Evolutionary conservation across 1,140 invertebrate genomes (phyloP), one percentile per base, ranked within the genome.

Genomic region (Vanessa atalanta): DNA sequence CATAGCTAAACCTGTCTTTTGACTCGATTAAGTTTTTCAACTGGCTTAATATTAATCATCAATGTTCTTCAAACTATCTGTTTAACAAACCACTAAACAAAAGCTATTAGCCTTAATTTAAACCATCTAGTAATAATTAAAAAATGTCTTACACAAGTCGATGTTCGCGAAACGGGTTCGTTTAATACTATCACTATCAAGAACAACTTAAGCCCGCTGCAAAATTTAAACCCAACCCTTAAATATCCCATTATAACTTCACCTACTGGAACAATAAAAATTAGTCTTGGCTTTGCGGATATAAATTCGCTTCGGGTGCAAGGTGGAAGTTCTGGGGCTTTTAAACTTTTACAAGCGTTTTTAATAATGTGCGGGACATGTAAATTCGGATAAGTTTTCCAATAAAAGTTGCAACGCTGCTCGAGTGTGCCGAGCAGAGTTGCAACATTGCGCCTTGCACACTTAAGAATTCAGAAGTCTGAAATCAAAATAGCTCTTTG

Each of bases 311-410:
- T 68, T 48, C 31, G 65, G 72, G 75, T 74, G 55, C 72, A 55
- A 67, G 53, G 65, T 70, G 61, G 53, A 78, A 77, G 80, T 80
- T 78, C 70, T 66, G 26, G 47, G 61, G 76, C 68, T 79, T 85
- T 77, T 81, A 81, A 83, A 83, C 76, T 85, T 86, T 88, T 85
- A 87, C 82, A 87, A 88, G 82, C 83, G 82, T 87, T 89, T 89
- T 89, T 91, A 90, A 91, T 91, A 91, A 90, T 87, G 86, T 87
- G 83, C 82, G 80, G 82, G 82, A 83, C 78, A 90, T 91, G 88
- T 89, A 90, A 90, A 91, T 91, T 91, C 82, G 84, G 82, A 66
- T 73, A 90, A 91, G 88, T 91, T 91, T 91, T 90, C 82, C 87
- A 91, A 91, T 91, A 91, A 90, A 90, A 91, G 89, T 91, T 89